Evolutionary conservation across 1,140 invertebrate genomes (phyloP), one percentile per base, ranked within the genome.

Genomic region (Drosophila rhopaloa): DNA sequence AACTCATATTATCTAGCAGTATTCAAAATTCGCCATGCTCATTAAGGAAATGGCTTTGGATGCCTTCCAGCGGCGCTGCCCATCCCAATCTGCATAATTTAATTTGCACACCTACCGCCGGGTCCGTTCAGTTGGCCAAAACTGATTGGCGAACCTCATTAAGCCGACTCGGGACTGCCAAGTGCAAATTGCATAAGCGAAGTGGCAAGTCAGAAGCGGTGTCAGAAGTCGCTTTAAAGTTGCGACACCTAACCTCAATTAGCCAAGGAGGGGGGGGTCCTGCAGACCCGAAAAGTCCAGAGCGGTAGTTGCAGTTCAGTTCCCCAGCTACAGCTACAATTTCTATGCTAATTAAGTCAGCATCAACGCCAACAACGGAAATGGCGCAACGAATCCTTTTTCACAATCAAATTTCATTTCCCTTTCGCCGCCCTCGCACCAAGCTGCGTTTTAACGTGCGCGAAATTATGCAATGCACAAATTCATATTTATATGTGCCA

Each of bases 381-480:
- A 68, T 88, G 70, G 58, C 62, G 70, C 70, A 41, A 67, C 61
- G 79, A 86, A 82, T 82, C 71, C 79, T 79, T 86, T 81, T 79
- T 68, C 73, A 68, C 79, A 79, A 86, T 86, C 82, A 86, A 86
- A 83, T 86, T 86, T 86, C 66, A 85, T 84, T 71, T 82, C 76
- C 79, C 60, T 48, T 58, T 61, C 35, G 44, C 40, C 47, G 27
- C 37, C 48, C 37, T 14, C 32, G 0, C 10, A 51, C 10, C 9
- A 41, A 27, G 29, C 48, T 74, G 58, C 75, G 54, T 88, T 86
- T 88, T 72, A 88, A 82, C 79, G 60, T 44, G 66, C 63, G 71
- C 50, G 56, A 70, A 89, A 89, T 88, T 89, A 88, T 88, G 84
- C 79, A 89, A 80, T 88, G 79, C 68, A 88, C 76, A 62, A 88